Evolutionary conservation across 2,797 vertebrate genomes (phyloP), one percentile per base, ranked within the genome.

Genomic region (Heterohyrax brucei): DNA sequence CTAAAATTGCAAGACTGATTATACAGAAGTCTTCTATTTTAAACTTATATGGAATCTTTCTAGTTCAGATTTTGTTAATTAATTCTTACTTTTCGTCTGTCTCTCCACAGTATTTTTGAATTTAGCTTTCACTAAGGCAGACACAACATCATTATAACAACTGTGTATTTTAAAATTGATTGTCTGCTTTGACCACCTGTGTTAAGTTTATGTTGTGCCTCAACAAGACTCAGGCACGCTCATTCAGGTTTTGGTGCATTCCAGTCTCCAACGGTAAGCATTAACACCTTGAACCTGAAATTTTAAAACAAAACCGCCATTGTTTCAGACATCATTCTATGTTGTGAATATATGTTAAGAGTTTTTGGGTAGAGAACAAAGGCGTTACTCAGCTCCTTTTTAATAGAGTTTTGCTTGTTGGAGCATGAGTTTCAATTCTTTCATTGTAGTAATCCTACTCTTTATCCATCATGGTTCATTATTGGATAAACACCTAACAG

Each of bases 271-370:
- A 10, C 76, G 73, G 80, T 64, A 87, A 94, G 73, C 81, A 28
- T 28, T 28, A 79, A 85, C 91, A 96, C 92, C 91, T 93, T 93
- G 91, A 76, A 46, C 73, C 85, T 87, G 93, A 78, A 95, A 78
- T 64, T 92, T 62, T 62, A 48, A 93, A 96, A 97, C 95, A 97
- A 95, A 97, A 73, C 81, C 28, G 18, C 24, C 87, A 89, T 97
- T 96, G 95, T 97, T 87, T 94, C 77, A 66, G 80, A 93, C n/a
- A 70, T 62, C 90, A 75, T 72, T 92, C 72, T 59, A 59, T 75
- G 80, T 93, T 59, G 46, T 89, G 91, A 95, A 72, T 93, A 79
- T 61, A n/a, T 73, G 68, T 73, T 91, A 39, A 82, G 78, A 73
- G 59, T 39, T 9, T 76, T 93, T 70, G 78, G 10, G 39, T 48